Conservation (phyloP, 92 coral and sea anemone species). For the Porites evermanni region DNA sequence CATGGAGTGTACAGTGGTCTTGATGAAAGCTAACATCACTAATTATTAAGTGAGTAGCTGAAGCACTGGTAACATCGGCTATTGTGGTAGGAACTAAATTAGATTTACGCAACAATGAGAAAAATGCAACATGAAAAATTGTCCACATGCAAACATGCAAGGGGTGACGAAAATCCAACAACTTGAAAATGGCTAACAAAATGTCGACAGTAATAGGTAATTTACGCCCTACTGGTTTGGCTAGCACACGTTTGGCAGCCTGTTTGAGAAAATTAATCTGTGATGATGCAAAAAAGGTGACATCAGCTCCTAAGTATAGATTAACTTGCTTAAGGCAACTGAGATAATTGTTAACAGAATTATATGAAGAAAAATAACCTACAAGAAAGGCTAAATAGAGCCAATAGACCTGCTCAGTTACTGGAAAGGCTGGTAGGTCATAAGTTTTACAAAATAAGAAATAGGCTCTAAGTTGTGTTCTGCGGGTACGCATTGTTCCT, state of each 20-base stretch:
- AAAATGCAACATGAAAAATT: conserved; percentile 1
- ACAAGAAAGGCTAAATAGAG: conserved; percentile 13
- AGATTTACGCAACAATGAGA: not conserved
- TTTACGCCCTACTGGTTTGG: not conserved
- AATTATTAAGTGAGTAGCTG: not conserved
- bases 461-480: conserved; percentile 3
- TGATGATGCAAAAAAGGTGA: not conserved
- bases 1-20: conserved; percentile 15
- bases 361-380: not conserved
- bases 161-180: too few species aligned
- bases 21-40: not conserved
- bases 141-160: not conserved
- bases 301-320: not conserved
- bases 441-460: not conserved
- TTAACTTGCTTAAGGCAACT: conserved; percentile 3
- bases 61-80: not conserved
- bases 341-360: not conserved
- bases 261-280: not conserved
- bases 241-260: conserved; percentile 8
- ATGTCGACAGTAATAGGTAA: not conserved
- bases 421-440: conserved; percentile 4
- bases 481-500: not conserved
- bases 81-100: not conserved
- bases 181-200: conserved; percentile 1
- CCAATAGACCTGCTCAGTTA: not conserved